Evolutionary conservation across 2,888 invertebrate species (phyloP), one percentile per base, ranked within the genome.

Genomic region (Athalia circularis): DNA sequence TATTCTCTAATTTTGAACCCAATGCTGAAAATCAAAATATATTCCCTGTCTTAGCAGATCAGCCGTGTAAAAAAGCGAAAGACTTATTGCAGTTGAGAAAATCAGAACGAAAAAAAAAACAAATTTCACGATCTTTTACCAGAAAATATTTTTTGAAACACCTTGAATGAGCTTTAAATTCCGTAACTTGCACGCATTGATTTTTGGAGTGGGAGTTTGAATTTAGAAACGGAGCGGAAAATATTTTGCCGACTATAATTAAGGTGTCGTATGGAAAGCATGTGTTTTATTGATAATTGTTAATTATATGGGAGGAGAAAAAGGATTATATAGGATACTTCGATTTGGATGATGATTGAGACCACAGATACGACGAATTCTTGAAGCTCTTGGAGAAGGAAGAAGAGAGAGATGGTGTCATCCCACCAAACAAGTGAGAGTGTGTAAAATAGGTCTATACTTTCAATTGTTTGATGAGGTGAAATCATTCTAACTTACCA

Each of bases 391-490:
- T 47, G 57, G 72, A 68, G 64, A 68, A 65, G 77, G 79, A 78
- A 77, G 80, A 77, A 78, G 79, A 70, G 80, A 82, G 83, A 87
- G 88, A 87, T 90, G 90, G 86, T 88, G 87, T 90, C 90, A 88
- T 87, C 85, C 90, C 90, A 90, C 90, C 90, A 90, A 90, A 90
- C 90, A 90, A 90, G 89, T 90, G 90, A 90, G 90, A 90, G 90
- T 90, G 90, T 90, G 90, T 90, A 88, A 88, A 87, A 86, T 87
- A 89, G 87, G 88, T 90, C 86, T 90, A 90, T 90, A 90, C 90
- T 90, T 90, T 90, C 90, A 90, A 90, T 90, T 90, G 90, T 90
- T 90, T 90, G 90, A 90, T 90, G 90, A 90, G 90, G 90, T 89
- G 90, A 90, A 89, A 90, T 89, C 89, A 89, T 88, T 87, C 86